These are phyloP conservation scores for Ametastegia equiseti DNA, from an alignment of 2,888 invertebrate species.

Conservation along the genomic window DNA sequence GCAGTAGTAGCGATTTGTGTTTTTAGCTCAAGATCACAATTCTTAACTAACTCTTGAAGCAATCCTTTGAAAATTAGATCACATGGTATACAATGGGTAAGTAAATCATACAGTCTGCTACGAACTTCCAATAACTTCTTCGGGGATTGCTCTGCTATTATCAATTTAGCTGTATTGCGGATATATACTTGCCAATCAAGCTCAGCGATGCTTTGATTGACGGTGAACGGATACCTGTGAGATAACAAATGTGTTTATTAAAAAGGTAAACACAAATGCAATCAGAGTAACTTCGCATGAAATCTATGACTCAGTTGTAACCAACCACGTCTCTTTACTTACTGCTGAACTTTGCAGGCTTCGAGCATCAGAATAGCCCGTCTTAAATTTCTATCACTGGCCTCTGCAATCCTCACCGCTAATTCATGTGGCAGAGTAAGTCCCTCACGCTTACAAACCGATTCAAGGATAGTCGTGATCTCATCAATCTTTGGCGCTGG, in stretches of 20 bases:
- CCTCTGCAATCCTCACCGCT: slow-evolving; percentile 86
- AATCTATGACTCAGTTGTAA: neutral
- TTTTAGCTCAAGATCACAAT: slow-evolving; percentile 94
- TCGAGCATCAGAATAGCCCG: slow-evolving; percentile 96
- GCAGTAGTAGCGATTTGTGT: slow-evolving; percentile 91
- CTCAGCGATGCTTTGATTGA: slow-evolving; percentile 88
- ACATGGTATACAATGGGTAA: slow-evolving; percentile 95
- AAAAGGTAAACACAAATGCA: slow-evolving; percentile 20
- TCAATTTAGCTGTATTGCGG: slow-evolving; percentile 90
- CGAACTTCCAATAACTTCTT: slow-evolving; percentile 90
- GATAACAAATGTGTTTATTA: slow-evolving; percentile 51
- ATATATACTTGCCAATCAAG: slow-evolving; percentile 97
- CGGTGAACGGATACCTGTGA: slow-evolving; percentile 86
- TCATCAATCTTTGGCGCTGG: slow-evolving; percentile 90
- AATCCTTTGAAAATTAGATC: slow-evolving; percentile 94
- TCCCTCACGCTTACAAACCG: slow-evolving; percentile 89
- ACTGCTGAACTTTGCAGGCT: slow-evolving; percentile 93
- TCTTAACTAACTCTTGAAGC: slow-evolving; percentile 89
- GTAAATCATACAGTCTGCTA: slow-evolving; percentile 92
- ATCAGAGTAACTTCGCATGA: neutral
- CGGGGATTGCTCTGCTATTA: slow-evolving; percentile 92
- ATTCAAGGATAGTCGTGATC: slow-evolving; percentile 82
- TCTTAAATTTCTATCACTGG: slow-evolving; percentile 92
- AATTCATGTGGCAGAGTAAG: slow-evolving; percentile 87
- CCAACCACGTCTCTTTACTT: slow-evolving; percentile 60